Evolutionary conservation across 2,888 invertebrate genomes (phyloP).

Genomic region (Cenopis cana): DNA sequence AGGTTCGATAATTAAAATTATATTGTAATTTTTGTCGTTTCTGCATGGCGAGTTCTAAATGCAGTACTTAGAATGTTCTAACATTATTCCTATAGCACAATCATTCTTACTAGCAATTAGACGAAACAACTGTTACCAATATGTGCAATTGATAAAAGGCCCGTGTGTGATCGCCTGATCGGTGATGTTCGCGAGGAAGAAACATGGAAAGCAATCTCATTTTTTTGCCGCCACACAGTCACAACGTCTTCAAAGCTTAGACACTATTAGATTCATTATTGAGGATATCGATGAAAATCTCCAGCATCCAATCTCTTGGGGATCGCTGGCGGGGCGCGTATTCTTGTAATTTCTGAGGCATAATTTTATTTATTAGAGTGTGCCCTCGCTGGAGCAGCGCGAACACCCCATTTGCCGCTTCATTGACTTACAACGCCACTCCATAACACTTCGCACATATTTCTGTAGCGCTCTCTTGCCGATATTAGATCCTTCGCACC

Average conservation of each 20-base stretch:
- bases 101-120: neutral
- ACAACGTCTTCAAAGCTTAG: conserved; percentile 67
- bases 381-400: conserved; percentile 73
- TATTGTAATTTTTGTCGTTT: too few species aligned
- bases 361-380: conserved; percentile 85
- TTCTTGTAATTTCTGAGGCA: conserved; percentile 85
- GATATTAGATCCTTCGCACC: conserved; percentile 79
- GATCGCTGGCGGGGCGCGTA: conserved; percentile 75
- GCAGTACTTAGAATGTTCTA: too few species aligned
- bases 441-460: conserved; percentile 85
- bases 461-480: conserved; percentile 80
- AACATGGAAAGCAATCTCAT: conserved; percentile 54
- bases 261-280: conserved; percentile 81
- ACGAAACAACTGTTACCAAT: neutral
- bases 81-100: too few species aligned
- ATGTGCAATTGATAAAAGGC: conserved; percentile 46
- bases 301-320: conserved; percentile 80
- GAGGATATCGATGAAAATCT: conserved; percentile 80
- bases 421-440: conserved; percentile 85
- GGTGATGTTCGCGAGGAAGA: conserved; percentile 46
- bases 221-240: conserved; percentile 60
- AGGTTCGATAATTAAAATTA: too few species aligned
- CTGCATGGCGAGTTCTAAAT: too few species aligned
- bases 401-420: conserved; percentile 84
- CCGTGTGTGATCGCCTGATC: conserved; percentile 47